Percentiles rank a stretch among this genome's conserved stretches.
These are phyloP conservation scores for Uromys caudimaculatus DNA, from an alignment of 2,797 vertebrate species.

Conservation along the genomic window DNA sequence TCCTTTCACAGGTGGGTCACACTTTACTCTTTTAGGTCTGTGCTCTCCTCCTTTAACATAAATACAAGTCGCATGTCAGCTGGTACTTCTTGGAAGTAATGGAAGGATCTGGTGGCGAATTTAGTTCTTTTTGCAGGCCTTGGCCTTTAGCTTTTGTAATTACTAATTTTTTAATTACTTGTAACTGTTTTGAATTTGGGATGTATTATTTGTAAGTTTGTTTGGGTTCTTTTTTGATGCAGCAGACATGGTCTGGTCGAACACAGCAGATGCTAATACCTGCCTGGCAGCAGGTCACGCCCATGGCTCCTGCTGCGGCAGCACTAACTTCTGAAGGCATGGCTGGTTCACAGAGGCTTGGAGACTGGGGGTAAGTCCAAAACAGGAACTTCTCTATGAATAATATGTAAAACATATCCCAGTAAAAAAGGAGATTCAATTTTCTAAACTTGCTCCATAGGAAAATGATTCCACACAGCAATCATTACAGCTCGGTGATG, in stretches of 20 bases:
- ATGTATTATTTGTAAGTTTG: not conserved
- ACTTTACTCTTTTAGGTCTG: not conserved
- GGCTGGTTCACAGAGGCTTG: slow-evolving; percentile 95
- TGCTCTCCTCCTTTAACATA: not conserved
- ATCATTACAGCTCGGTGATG: slow-evolving; percentile 96
- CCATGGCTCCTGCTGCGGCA: slow-evolving; percentile 92
- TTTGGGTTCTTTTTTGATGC: slow-evolving; percentile 38
- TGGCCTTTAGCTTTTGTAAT: slow-evolving; percentile 31
- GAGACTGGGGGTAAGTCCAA: slow-evolving; percentile 96
- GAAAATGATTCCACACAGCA: slow-evolving; percentile 96
- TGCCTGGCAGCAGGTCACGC: slow-evolving; percentile 96
- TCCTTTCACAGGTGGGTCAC: slow-evolving; percentile 94
- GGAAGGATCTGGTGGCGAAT: not conserved
- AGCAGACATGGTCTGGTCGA: slow-evolving; percentile 95
- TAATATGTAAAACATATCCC: slow-evolving; percentile 20
- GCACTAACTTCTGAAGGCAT: slow-evolving; percentile 94
- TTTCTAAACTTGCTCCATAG: slow-evolving; percentile 87
- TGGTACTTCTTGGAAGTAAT: not conserved
- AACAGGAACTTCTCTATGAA: not conserved
- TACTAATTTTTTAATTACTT: not conserved
- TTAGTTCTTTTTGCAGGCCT: not conserved
- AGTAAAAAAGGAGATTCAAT: slow-evolving; percentile 34
- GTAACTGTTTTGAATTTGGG: not conserved
- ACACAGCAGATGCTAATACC: slow-evolving; percentile 97
- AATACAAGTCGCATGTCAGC: not conserved